phyloP scores from a whole-genome alignment of 2,888 invertebrate species.

The Gibbula magus region DNA sequence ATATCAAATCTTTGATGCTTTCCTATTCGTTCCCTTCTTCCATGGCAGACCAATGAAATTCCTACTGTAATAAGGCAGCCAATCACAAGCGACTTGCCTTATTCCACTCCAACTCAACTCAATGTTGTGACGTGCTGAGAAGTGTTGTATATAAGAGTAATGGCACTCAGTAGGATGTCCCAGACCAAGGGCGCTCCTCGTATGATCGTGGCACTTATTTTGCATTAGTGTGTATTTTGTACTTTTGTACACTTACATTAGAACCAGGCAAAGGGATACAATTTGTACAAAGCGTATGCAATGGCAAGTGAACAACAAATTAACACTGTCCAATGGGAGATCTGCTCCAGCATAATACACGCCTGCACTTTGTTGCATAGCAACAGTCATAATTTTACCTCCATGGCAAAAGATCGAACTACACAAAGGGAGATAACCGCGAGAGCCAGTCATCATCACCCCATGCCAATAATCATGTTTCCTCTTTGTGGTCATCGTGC shows the following conservation, averaged over 20 bases:
- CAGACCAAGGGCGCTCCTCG: not conserved
- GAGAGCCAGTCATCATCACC: slow-evolving; percentile 20
- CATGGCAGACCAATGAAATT: slow-evolving; percentile 18
- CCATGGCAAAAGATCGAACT: not conserved
- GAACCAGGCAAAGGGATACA: not conserved
- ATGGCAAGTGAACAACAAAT: not conserved
- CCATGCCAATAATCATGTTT: not conserved
- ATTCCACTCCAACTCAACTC: not conserved
- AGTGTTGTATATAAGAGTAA: slow-evolving; percentile 2
- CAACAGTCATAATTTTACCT: slow-evolving; percentile 2
- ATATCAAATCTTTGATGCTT: not conserved
- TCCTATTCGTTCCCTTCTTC: not conserved
- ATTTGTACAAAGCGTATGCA: not conserved
- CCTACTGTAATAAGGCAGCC: slow-evolving; percentile 9
- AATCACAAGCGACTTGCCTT: slow-evolving; percentile 17
- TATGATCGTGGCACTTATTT: too few relatives aligned
- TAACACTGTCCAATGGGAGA: not conserved
- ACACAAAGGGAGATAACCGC: slow-evolving; percentile 17
- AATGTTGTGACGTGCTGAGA: slow-evolving; percentile 9
- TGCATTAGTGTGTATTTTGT: not conserved
- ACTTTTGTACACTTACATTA: slow-evolving; percentile 2
- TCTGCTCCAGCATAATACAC: slow-evolving; percentile 2
- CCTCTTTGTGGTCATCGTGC: slow-evolving; percentile 8
- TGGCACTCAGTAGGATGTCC: not conserved
- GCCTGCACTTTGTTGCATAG: not conserved